Evolutionary conservation across 2,113 vertebrate genomes (phyloP).

Genomic region (Dasyurus viverrinus): DNA sequence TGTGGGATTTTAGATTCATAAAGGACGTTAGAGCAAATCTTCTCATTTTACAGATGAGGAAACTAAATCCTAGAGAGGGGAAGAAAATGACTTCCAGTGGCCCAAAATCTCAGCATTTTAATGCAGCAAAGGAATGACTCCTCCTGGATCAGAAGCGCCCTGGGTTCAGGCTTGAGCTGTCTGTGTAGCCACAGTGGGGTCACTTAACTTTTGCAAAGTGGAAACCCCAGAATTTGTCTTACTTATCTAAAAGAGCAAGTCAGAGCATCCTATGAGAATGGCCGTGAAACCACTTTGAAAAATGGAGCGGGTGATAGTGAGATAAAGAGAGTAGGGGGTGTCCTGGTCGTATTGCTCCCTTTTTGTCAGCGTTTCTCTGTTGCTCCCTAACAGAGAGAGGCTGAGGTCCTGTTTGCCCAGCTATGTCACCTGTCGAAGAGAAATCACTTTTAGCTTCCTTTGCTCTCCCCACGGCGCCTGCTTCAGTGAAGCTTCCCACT

Average conservation of each 20-base stretch:
- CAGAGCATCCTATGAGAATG: neutral
- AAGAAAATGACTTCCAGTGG: neutral
- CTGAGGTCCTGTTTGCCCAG: neutral
- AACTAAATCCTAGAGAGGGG: neutral
- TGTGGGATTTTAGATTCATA: neutral
- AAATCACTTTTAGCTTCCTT: neutral
- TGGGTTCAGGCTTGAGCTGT: neutral
- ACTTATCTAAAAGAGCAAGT: neutral
- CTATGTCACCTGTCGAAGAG: neutral
- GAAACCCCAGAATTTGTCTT: neutral
- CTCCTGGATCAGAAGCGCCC: neutral
- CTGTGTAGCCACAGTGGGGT: neutral
- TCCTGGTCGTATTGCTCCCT: neutral
- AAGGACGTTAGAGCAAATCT: neutral
- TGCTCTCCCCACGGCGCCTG: neutral
- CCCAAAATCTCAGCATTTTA: neutral
- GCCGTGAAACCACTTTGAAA: neutral
- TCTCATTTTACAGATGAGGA: neutral
- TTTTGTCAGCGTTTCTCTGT: neutral
- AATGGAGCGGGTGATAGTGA: neutral
- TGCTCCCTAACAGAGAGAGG: neutral
- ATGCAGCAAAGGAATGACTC: neutral
- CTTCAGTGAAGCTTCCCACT: neutral
- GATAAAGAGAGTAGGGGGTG: neutral
- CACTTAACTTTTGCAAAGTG: neutral